Evolutionary conservation across 2,888 invertebrate genomes (phyloP), one percentile per base, ranked within the genome.

Genomic region (Cheilosia soror): DNA sequence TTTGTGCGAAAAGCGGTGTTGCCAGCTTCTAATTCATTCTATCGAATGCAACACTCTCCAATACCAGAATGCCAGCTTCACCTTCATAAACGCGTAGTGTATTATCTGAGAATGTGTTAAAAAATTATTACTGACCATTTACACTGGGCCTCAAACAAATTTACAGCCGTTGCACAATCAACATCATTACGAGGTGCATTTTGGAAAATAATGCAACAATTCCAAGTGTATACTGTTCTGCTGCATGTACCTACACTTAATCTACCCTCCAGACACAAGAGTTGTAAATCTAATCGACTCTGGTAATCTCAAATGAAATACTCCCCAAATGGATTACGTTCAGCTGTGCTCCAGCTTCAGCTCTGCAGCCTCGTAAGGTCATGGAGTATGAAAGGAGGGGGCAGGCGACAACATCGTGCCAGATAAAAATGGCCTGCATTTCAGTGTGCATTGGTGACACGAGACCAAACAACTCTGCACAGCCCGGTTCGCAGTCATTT

Each of bases 211-310:
- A 37, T 57, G 31, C 57, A 57, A 62, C 31, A 60, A 60, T 47
- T 71, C 27, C 71, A 55, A 15, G 31, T 33, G n/a, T 20, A 51
- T 20, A n/a, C 27, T 49, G 44, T 20, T 20, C 53, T 11, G 27
- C 47, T 37, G 15, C 47, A 9, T 37, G 49, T 27, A 69, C 42
- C 42, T 40, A 72, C 29, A 60, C 42, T 42, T 27, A 51, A 66
- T 55, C 9, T 75, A 69, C 57, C 76, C 76, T 57, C 63, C 81
- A 81, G 76, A 25, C 76, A 76, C 76, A 81, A 57, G 53, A 51
- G 81, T 51, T 63, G 76, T 81, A 62, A 76, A 76, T 81, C 81
- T 76, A 69, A 81, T 81, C 81, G 15, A 69, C 33, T 15, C 44
- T 81, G 76, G 76, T 81, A 76, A 81, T 81, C 81, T 57, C 25